Conservation (phyloP, 92 coral and sea anemone genomes). For the Siderastrea siderea region DNA sequence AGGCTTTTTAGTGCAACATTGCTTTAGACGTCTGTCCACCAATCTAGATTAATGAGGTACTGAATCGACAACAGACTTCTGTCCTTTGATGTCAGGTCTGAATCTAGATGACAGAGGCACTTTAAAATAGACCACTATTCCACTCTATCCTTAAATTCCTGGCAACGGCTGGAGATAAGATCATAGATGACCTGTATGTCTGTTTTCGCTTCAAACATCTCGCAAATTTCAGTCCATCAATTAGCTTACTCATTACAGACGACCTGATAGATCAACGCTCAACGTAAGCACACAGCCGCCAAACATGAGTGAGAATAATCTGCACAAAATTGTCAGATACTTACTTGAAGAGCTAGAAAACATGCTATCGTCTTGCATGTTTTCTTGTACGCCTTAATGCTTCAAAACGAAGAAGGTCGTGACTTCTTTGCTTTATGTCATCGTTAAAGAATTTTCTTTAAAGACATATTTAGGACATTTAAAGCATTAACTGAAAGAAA, state of each 20-base stretch:
- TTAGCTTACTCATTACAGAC: slow-evolving; percentile 1
- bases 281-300: not conserved
- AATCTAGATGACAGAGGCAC: not conserved
- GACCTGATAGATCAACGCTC: not conserved
- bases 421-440: slow-evolving; percentile 14
- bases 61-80: not conserved
- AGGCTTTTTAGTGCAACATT: not conserved
- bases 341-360: too few relatives aligned
- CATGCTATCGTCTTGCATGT: not conserved
- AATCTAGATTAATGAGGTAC: not conserved
- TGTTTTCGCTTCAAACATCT: slow-evolving; percentile 28
- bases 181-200: slow-evolving; percentile 13
- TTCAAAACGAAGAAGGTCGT: not conserved
- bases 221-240: not conserved
- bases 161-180: not conserved
- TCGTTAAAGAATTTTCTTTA: not conserved
- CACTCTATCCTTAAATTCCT: slow-evolving; percentile 8
- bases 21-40: not conserved
- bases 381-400: not conserved
- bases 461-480: slow-evolving; percentile 1
- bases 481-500: slow-evolving; percentile 21
- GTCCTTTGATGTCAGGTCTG: not conserved
- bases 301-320: not conserved
- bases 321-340: not conserved
- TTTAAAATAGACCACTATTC: not conserved